Percentiles rank a stretch among this genome's conserved stretches.
These are phyloP conservation scores for Drosophila arawakana DNA, from an alignment of 1,140 invertebrate species.

Conservation along the genomic window DNA sequence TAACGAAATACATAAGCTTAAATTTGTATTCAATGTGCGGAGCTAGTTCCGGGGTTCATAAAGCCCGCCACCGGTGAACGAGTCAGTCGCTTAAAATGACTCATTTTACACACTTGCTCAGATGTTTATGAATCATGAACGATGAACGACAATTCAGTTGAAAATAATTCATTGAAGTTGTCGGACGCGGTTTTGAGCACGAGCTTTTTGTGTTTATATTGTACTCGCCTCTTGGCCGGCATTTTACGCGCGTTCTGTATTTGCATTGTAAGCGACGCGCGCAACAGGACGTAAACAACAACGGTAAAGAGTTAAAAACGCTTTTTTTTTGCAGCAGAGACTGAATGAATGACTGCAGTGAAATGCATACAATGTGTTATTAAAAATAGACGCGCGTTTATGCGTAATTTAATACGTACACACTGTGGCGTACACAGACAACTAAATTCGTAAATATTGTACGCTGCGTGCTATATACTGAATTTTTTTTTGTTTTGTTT, in stretches of 20 bases:
- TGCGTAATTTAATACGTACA: slow-evolving; percentile 49
- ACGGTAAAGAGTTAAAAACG: slow-evolving; percentile 30
- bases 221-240: slow-evolving; percentile 27
- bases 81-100: too few species aligned
- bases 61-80: too few species aligned
- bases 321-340: neutral
- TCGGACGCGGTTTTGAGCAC: slow-evolving; percentile 7
- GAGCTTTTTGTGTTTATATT: slow-evolving; percentile 8
- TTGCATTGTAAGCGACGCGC: slow-evolving; percentile 47
- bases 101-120: too few species aligned
- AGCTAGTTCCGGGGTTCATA: too few species aligned
- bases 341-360: slow-evolving; percentile 2
- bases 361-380: slow-evolving; percentile 14
- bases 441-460: slow-evolving; percentile 4
- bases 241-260: slow-evolving; percentile 53
- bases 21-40: too few species aligned
- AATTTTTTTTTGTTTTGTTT: slow-evolving; percentile 21
- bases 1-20: too few species aligned
- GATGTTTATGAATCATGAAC: too few species aligned
- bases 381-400: slow-evolving; percentile 45
- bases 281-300: slow-evolving; percentile 51
- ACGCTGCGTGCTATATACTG: slow-evolving; percentile 27
- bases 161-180: slow-evolving; percentile 23
- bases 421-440: neutral
- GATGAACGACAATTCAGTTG: slow-evolving; percentile 26